These are phyloP conservation scores for Melanostoma mellinum DNA, from an alignment of 2,888 invertebrate species.

Conservation along the genomic window DNA sequence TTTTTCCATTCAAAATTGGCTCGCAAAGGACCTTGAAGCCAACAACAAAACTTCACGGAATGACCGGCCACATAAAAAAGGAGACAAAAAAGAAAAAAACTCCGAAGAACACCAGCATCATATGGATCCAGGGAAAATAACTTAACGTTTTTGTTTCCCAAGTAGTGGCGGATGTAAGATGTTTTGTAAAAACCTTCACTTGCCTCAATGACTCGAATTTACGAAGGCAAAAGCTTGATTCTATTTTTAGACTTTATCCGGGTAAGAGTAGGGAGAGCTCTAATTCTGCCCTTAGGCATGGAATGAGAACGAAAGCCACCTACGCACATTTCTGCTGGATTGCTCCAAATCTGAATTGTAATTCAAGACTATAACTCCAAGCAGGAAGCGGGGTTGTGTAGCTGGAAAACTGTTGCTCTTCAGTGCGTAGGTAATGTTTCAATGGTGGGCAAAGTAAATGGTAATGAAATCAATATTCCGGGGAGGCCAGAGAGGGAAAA, in stretches of 20 bases:
- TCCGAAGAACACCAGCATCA: not conserved
- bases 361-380: not conserved
- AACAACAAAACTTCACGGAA: conserved; percentile 3
- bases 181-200: not conserved
- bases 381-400: not conserved
- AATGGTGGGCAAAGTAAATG: not conserved
- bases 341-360: not conserved
- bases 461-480: conserved; percentile 22
- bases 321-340: conserved; percentile 18
- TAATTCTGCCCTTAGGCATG: not conserved
- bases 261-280: conserved; percentile 27
- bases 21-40: conserved; percentile 29
- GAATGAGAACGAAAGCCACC: conserved; percentile 17
- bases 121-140: not conserved
- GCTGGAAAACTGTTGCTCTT: conserved; percentile 31
- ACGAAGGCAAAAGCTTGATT: conserved; percentile 55
- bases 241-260: conserved; percentile 68
- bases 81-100: not conserved
- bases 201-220: conserved; percentile 13
- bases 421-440: conserved; percentile 10
- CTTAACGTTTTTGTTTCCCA: not conserved
- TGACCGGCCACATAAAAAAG: conserved; percentile 6
- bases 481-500: not conserved
- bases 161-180: not conserved
- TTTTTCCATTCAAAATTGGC: conserved; percentile 15